Evolutionary conservation across 2,888 invertebrate genomes (phyloP).

Genomic region (Byasa hedistus): DNA sequence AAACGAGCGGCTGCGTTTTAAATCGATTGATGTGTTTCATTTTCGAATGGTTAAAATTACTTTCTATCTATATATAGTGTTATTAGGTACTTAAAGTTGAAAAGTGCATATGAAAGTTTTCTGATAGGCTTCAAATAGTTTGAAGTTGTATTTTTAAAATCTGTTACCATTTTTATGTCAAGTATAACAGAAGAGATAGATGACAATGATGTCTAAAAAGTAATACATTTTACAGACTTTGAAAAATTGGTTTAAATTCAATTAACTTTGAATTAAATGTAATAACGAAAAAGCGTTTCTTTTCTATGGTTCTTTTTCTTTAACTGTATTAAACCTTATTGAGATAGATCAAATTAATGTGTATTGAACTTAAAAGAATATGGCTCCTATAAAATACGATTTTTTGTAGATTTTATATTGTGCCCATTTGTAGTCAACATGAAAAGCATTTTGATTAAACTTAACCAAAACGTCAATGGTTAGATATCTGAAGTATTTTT

Average conservation of each 20-base stretch:
- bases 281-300: neutral
- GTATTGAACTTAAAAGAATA: too few species aligned
- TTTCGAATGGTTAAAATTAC: conserved; percentile 4
- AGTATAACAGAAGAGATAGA: neutral
- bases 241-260: neutral
- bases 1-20: conserved; percentile 24
- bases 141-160: neutral
- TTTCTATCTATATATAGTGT: conserved; percentile 11
- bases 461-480: too few species aligned
- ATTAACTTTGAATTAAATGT: neutral
- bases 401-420: too few species aligned
- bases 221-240: neutral
- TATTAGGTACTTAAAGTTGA: neutral
- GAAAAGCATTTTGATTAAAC: too few species aligned
- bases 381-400: too few species aligned
- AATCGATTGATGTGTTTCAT: conserved; percentile 14
- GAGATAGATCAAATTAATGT: neutral
- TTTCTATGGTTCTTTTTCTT: neutral
- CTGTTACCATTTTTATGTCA: neutral
- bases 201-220: neutral
- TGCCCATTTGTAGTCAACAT: too few species aligned
- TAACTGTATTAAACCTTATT: neutral
- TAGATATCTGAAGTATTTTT: neutral
- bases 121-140: neutral
- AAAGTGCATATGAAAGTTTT: neutral